A percentile compares a stretch with the other conserved stretches of the same genome.
Conservation (phyloP, 2,888 invertebrate species). For the Lutraria lutraria region DNA sequence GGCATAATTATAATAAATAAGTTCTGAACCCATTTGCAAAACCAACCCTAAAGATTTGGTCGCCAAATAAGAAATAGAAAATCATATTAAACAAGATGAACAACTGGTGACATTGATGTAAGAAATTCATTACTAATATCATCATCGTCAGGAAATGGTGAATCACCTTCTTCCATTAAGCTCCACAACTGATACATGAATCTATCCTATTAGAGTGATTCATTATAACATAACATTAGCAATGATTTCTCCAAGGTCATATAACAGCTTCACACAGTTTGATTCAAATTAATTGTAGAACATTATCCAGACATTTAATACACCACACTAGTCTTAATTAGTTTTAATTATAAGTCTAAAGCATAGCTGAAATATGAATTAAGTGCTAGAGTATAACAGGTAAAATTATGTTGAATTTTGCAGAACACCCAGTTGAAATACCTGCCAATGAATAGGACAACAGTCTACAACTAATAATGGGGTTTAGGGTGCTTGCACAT, state of each 20-base stretch:
- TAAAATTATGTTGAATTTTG: no score
- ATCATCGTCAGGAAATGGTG: background rate
- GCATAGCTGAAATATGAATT: background rate
- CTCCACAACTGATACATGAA: slow-evolving; percentile 1
- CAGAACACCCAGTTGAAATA: no score
- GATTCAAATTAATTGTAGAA: slow-evolving; percentile 14
- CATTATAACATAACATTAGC: background rate
- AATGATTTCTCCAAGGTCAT: background rate
- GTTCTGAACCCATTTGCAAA: no score
- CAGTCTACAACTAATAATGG: no score
- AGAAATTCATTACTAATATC: slow-evolving; percentile 2
- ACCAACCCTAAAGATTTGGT: no score
- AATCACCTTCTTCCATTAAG: slow-evolving; percentile 1
- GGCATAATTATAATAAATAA: no score
- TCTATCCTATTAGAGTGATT: background rate
- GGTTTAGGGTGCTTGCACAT: no score
- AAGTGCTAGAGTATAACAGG: no score
- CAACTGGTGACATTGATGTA: background rate
- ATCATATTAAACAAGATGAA: no score
- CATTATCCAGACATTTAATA: background rate
- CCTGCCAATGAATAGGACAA: no score
- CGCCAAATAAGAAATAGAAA: no score
- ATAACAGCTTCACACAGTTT: background rate
- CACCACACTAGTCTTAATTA: background rate
- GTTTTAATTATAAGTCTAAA: background rate